phyloP scores from a whole-genome alignment of 2,888 invertebrate species.

The Eupelmus urozonus region DNA sequence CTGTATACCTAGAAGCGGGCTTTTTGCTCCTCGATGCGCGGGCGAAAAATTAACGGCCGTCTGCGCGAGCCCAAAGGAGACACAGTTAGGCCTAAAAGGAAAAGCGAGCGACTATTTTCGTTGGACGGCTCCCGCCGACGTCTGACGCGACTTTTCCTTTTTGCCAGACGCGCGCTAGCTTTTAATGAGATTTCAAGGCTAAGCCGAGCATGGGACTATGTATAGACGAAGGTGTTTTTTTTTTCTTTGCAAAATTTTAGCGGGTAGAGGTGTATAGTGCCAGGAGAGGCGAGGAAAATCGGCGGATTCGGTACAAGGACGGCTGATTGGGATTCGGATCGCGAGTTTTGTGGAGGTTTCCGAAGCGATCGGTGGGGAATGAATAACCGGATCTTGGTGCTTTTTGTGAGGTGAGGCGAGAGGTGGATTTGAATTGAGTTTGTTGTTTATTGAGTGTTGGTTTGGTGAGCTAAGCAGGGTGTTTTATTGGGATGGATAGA shows the following conservation, averaged over 20 bases:
- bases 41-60: slow-evolving; percentile 15
- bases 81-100: background rate
- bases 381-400: too few relatives aligned
- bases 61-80: background rate
- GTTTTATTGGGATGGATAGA: too few relatives aligned
- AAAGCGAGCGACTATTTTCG: slow-evolving; percentile 12
- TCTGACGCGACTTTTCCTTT: background rate
- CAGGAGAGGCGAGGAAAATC: background rate
- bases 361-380: too few relatives aligned
- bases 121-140: too few relatives aligned
- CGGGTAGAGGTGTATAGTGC: background rate
- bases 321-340: too few relatives aligned
- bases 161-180: background rate
- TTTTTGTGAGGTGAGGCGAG: too few relatives aligned
- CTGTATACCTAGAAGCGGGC: background rate
- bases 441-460: too few relatives aligned
- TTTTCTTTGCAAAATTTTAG: too few relatives aligned
- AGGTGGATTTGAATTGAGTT: too few relatives aligned
- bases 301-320: background rate
- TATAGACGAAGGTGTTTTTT: too few relatives aligned
- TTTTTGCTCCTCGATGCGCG: background rate
- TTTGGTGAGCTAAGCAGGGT: too few relatives aligned
- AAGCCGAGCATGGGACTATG: background rate
- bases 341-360: too few relatives aligned
- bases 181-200: slow-evolving; percentile 39